Base-by-base conservation (phyloP, 2,797 vertebrate species). In the Melanitta fusca region DNA sequence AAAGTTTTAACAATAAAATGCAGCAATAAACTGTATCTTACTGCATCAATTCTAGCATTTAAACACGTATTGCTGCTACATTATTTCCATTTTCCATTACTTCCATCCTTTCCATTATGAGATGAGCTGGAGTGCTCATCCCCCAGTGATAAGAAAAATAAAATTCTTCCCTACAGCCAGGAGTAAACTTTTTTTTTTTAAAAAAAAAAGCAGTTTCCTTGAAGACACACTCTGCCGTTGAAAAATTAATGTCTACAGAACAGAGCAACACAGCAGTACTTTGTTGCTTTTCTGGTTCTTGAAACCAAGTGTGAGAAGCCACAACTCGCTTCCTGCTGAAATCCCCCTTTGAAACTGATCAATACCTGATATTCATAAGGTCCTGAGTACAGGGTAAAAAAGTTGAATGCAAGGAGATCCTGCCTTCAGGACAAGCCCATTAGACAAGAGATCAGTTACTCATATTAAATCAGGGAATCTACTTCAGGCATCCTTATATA, bases 361-460 rank as follows among this genome's bases (percentile, higher is more conserved):
- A 8, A 13, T 22, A 25, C 22, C 7, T 21, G 24, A 34, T 43
- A 25, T 15, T 47, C 53, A 15, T 32, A 84, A 36, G 27, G n/a
- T 30, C 30, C 56, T 1, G 4, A 71, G 28, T 2, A 65, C 28
- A n/a, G n/a, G 6, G 66, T 12, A 45, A 71, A 8, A 32, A 39
- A 72, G 57, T 1, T 2, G 20, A 74, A 11, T 14, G 77, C 2
- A 8, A 41, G 36, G 13, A 17, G 16, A 49, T 5, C 1, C 2
- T 66, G 51, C 80, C 27, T 49, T 32, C 34, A 70, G 69, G 32
- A 58, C 19, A 15, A 0, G 6, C 39, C 74, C 24, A 45, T 38
- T 61, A 81, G 13, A 19, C 54, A 68, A 74, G 39, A 74, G 10
- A 75, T 56, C 36, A 41, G 24, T 36, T n/a, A 89, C 22, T 79